A percentile compares a stretch with the other conserved stretches of the same genome.
Evolutionary conservation across 2,113 vertebrate genomes (phyloP).

Genomic region (Chroicocephalus ridibundus): DNA sequence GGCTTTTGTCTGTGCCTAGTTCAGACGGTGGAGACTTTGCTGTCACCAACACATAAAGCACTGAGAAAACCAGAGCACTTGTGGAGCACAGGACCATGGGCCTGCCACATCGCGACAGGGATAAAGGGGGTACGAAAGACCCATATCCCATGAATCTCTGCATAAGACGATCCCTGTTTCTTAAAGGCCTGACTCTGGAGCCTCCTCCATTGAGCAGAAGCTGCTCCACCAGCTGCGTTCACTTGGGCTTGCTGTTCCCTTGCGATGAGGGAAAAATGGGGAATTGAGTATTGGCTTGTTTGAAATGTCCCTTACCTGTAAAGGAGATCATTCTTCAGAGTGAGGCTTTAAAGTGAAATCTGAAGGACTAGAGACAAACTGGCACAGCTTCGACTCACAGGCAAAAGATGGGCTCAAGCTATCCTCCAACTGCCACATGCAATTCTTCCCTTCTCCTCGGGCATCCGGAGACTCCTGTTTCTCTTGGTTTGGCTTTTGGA

Average conservation of each 20-base stretch:
- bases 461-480: neutral
- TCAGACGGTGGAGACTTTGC: neutral
- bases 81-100: neutral
- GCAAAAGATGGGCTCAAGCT: neutral
- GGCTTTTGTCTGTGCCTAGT: neutral
- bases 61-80: neutral
- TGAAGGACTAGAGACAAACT: neutral
- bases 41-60: neutral
- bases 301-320: neutral
- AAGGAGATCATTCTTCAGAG: neutral
- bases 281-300: neutral
- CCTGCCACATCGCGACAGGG: neutral
- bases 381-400: accelerated
- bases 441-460: neutral
- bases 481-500: neutral
- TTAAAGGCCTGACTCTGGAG: neutral
- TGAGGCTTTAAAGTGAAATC: neutral
- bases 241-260: neutral
- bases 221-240: neutral
- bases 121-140: neutral
- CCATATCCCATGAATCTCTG: accelerated
- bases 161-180: neutral
- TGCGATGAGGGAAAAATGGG: neutral
- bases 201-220: neutral
- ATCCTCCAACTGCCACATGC: accelerated